phyloP scores from a whole-genome alignment of 2,797 vertebrate species.

The Melanogrammus aeglefinus region DNA sequence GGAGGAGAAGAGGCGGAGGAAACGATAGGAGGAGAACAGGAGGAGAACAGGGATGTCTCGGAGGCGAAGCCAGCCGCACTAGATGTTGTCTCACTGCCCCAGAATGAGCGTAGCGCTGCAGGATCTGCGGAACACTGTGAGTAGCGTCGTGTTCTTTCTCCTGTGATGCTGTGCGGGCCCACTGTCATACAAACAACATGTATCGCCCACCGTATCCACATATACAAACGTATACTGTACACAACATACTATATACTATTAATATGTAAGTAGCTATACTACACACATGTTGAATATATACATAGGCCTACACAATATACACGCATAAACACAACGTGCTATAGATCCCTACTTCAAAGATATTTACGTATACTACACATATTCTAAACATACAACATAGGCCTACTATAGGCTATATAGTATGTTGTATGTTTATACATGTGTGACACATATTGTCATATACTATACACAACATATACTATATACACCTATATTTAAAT shows the following conservation, averaged over 20 bases:
- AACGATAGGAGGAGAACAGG: neutral
- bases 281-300: neutral
- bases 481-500: neutral
- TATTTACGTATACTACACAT: neutral
- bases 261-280: neutral
- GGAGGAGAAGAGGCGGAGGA: neutral
- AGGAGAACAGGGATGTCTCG: slow-evolving; percentile 45
- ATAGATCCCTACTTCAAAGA: neutral
- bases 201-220: neutral
- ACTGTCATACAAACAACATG: slow-evolving; percentile 13
- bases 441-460: neutral
- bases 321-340: neutral
- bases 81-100: slow-evolving; percentile 60
- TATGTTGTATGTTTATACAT: too few relatives aligned
- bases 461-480: neutral
- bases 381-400: neutral
- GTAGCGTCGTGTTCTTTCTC: slow-evolving; percentile 42
- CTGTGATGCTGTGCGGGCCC: too few relatives aligned
- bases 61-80: slow-evolving; percentile 62
- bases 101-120: slow-evolving; percentile 94
- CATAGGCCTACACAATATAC: neutral
- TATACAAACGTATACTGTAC: neutral
- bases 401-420: too few relatives aligned
- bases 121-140: slow-evolving; percentile 88
- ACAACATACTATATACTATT: neutral